phyloP scores from a whole-genome alignment of 2,888 invertebrate genomes.

The Drosophila nigritarsus region DNA sequence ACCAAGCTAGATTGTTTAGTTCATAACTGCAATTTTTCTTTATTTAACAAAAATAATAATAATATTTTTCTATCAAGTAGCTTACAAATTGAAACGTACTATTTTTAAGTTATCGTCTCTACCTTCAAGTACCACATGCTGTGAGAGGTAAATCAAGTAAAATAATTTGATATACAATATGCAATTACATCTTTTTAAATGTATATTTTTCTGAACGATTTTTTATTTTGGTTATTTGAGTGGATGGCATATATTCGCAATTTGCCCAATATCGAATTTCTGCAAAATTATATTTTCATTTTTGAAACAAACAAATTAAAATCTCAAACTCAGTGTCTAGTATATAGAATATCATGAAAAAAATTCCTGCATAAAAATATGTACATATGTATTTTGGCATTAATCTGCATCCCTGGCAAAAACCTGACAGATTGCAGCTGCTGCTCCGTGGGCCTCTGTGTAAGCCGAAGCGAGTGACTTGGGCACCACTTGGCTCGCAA shows the following conservation, averaged over 20 bases:
- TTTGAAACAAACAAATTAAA: not conserved
- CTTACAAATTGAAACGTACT: not conserved
- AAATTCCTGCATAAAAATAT: not conserved
- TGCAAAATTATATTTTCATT: not conserved
- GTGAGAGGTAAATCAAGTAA: not conserved
- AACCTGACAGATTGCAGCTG: constrained; percentile 71
- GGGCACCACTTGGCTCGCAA: constrained; percentile 63
- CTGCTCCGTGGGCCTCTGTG: constrained; percentile 44
- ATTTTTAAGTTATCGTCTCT: not conserved
- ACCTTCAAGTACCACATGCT: not conserved
- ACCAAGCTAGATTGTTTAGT: not conserved
- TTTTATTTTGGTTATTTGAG: not conserved
- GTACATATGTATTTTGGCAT: not conserved
- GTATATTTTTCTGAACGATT: not conserved
- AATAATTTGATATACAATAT: not conserved
- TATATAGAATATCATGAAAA: not conserved
- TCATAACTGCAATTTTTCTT: not conserved
- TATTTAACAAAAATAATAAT: not conserved
- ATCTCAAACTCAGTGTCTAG: not conserved
- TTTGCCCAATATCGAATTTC: not conserved
- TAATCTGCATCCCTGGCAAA: constrained; percentile 41
- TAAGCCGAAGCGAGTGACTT: constrained; percentile 69
- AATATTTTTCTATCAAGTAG: not conserved
- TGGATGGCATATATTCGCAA: not conserved
- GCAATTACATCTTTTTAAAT: not conserved